Percentiles rank a stretch among this genome's conserved stretches.
Evolutionary conservation across 2,888 invertebrate species (phyloP).

Genomic region (Caenorhabditis wallacei): DNA sequence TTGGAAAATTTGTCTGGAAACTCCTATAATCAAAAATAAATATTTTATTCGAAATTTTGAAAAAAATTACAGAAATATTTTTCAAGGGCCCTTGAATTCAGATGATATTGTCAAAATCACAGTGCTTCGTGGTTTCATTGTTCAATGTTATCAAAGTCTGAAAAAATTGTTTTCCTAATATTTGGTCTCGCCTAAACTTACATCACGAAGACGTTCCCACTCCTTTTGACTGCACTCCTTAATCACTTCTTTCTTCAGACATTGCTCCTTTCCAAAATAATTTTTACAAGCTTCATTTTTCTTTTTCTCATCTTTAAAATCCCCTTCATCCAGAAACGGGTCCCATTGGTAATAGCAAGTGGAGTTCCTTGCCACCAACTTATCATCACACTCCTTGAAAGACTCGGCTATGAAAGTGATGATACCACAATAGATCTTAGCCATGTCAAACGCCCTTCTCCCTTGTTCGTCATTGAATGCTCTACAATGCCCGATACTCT

Average conservation of each 20-base stretch:
- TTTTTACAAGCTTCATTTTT: constrained; percentile 30
- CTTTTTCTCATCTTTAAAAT: neutral
- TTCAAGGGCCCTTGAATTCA: too few relatives aligned
- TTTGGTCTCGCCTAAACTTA: too few relatives aligned
- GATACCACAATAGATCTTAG: constrained; percentile 17
- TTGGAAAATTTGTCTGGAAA: too few relatives aligned
- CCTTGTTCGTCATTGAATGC: neutral
- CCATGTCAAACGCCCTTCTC: neutral
- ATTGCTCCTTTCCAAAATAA: constrained; percentile 44
- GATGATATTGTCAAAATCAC: too few relatives aligned
- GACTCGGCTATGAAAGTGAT: neutral
- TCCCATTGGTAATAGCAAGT: constrained; percentile 41
- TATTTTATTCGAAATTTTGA: too few relatives aligned
- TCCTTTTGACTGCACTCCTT: constrained; percentile 27
- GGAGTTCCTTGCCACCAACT: constrained; percentile 6
- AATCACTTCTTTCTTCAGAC: constrained; percentile 29
- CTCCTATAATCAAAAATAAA: too few relatives aligned
- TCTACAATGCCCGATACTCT: neutral
- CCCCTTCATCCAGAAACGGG: constrained; percentile 13
- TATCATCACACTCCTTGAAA: constrained; percentile 6
- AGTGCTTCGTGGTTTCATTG: too few relatives aligned
- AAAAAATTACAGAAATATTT: too few relatives aligned
- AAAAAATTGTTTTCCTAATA: too few relatives aligned
- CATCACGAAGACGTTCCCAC: constrained; percentile 28
- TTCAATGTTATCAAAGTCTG: too few relatives aligned